Percentiles rank a stretch among this genome's conserved stretches.
phyloP scores from a whole-genome alignment of 2,888 invertebrate genomes.

The Terebella lapidaria region DNA sequence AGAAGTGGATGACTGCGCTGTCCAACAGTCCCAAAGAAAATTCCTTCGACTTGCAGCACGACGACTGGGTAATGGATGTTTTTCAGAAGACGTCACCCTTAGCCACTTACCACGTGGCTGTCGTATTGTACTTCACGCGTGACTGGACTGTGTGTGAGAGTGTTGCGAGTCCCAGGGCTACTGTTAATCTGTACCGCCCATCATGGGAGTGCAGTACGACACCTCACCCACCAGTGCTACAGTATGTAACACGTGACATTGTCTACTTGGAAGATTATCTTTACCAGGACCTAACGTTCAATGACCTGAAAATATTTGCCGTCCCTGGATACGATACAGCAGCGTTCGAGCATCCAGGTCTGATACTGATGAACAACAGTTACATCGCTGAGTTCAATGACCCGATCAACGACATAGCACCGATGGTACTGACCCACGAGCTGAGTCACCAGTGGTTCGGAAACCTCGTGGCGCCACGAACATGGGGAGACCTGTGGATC shows the following conservation, averaged over 20 bases:
- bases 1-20: not conserved
- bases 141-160: no score
- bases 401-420: not conserved
- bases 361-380: not conserved
- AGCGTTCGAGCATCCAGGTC: not conserved
- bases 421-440: not conserved
- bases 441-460: not conserved
- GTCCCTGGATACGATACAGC: not conserved
- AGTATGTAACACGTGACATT: not conserved
- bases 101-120: not conserved
- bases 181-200: not conserved
- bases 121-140: not conserved
- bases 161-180: no score
- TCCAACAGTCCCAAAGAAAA: not conserved
- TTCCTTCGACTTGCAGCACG: no score
- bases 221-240: not conserved
- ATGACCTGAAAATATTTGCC: not conserved
- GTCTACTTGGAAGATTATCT: not conserved
- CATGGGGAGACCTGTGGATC: not conserved
- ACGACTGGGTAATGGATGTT: not conserved
- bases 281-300: not conserved
- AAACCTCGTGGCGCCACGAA: not conserved
- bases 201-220: not conserved
- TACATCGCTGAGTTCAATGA: not conserved
- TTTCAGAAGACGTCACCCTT: not conserved